phyloP scores from a whole-genome alignment of 2,888 invertebrate genomes.

The Troilus luridus region DNA sequence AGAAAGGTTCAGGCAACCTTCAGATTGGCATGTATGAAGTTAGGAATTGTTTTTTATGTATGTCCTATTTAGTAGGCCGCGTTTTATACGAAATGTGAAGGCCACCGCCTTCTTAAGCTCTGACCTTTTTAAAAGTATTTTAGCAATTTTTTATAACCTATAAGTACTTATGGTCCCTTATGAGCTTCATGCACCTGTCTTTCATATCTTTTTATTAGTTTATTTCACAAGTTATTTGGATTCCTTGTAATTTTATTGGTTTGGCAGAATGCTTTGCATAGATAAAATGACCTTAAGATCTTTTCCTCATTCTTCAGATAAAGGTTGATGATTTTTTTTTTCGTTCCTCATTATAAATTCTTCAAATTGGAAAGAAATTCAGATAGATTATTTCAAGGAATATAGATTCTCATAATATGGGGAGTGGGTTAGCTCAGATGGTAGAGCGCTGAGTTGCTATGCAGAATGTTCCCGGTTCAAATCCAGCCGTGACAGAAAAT shows the following conservation, averaged over 20 bases:
- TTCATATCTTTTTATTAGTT: background rate
- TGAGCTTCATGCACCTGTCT: slow-evolving; percentile 11
- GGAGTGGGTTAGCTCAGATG: no score
- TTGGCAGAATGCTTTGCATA: background rate
- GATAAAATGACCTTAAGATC: background rate
- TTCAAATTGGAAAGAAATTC: no score
- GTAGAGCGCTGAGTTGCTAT: no score
- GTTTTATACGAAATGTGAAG: slow-evolving; percentile 37
- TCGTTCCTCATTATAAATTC: background rate
- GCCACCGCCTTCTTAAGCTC: background rate
- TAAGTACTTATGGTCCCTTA: background rate
- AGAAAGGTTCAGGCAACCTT: background rate
- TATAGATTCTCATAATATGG: no score
- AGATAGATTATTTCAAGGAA: no score
- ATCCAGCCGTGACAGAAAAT: no score
- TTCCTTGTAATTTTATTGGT: background rate
- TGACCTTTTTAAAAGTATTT: slow-evolving; percentile 32
- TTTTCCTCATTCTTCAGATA: background rate
- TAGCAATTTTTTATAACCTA: background rate
- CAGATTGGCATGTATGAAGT: background rate
- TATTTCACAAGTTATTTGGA: background rate
- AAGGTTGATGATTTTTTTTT: background rate
- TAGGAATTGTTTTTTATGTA: background rate
- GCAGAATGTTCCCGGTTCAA: no score
- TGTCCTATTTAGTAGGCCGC: background rate